Evolutionary conservation across 2,888 invertebrate species (phyloP).

Genomic region (Aleiodes testaceus): DNA sequence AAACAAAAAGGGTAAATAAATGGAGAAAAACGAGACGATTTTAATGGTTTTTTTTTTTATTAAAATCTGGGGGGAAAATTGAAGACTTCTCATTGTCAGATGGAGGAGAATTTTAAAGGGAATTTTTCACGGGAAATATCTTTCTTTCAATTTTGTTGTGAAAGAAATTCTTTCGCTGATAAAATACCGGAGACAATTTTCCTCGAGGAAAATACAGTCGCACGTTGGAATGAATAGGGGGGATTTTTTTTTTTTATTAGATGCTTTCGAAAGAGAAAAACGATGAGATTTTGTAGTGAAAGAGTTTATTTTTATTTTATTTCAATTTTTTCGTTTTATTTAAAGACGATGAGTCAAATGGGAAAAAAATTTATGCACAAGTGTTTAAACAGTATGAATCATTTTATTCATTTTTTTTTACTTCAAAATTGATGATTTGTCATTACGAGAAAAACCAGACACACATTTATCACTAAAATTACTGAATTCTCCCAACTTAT

Average conservation of each 20-base stretch:
- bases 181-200: slow-evolving; percentile 2
- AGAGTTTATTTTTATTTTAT: not conserved
- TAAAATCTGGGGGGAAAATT: not conserved
- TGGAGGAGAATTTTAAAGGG: too few species aligned
- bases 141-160: not conserved
- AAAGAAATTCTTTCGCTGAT: not conserved
- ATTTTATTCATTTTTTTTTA: too few species aligned
- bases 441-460: not conserved
- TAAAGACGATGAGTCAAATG: too few species aligned
- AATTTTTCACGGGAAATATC: too few species aligned
- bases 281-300: not conserved
- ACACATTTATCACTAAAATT: not conserved
- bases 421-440: too few species aligned
- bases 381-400: too few species aligned
- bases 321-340: too few species aligned
- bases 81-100: too few species aligned
- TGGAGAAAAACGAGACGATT: not conserved
- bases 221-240: not conserved
- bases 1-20: not conserved
- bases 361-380: too few species aligned
- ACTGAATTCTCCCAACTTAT: not conserved
- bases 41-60: not conserved
- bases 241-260: not conserved
- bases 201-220: not conserved
- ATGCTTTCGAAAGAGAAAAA: not conserved